A percentile compares a stretch with the other conserved stretches of the same genome.
Conservation (phyloP, 1,140 invertebrate genomes). For the Drosophila lacertosa region DNA sequence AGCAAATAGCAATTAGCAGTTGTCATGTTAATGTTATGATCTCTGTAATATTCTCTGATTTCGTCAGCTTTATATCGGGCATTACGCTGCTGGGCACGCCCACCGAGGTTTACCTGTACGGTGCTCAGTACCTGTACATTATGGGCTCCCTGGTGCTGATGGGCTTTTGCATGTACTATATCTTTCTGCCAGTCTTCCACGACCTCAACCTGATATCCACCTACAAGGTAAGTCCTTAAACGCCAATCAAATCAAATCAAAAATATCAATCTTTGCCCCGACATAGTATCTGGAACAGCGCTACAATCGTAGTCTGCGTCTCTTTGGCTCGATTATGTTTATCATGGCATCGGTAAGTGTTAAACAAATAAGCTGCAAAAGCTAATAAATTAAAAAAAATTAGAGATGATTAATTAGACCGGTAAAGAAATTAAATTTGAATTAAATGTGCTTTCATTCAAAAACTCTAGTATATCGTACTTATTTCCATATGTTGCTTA, state of each 20-base stretch:
- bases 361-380: background rate
- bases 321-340: slow-evolving; percentile 91
- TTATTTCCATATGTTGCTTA: too few relatives aligned
- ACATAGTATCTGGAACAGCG: slow-evolving; percentile 91
- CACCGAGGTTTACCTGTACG: slow-evolving; percentile 93
- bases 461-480: too few relatives aligned
- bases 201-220: slow-evolving; percentile 91
- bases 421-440: too few relatives aligned
- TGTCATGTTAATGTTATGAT: too few relatives aligned
- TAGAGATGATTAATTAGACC: too few relatives aligned
- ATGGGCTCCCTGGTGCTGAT: slow-evolving; percentile 87
- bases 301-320: slow-evolving; percentile 88
- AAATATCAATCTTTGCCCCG: background rate
- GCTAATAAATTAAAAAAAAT: too few relatives aligned
- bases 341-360: slow-evolving; percentile 88
- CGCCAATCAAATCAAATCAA: background rate
- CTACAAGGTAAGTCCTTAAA: slow-evolving; percentile 88
- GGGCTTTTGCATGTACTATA: slow-evolving; percentile 87
- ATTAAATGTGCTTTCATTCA: too few relatives aligned
- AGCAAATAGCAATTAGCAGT: too few relatives aligned
- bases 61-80: slow-evolving; percentile 86
- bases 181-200: slow-evolving; percentile 93
- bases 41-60: too few relatives aligned
- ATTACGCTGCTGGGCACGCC: slow-evolving; percentile 89
- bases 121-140: slow-evolving; percentile 89